phyloP scores from a whole-genome alignment of 2,113 vertebrate genomes.

The Pyrgilauda ruficollis region DNA sequence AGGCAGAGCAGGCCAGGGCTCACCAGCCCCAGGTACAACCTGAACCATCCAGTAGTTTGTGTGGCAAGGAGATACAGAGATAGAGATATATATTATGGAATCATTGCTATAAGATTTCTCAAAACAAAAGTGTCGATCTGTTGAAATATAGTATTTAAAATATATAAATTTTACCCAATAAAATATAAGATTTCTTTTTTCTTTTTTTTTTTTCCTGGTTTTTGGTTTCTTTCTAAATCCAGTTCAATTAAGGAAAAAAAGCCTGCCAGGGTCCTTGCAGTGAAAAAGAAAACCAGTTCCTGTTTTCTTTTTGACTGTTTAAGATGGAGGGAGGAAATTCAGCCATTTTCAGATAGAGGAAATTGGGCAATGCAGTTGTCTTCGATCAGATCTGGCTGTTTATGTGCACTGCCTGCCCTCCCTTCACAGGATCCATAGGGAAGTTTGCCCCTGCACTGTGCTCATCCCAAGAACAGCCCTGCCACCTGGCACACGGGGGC shows the following conservation, averaged over 20 bases:
- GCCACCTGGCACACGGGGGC: background rate
- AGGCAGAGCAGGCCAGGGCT: background rate
- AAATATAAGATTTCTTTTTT: constrained; percentile 67
- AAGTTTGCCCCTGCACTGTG: background rate
- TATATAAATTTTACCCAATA: constrained; percentile 76
- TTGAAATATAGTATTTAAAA: constrained; percentile 73
- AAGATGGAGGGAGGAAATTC: background rate
- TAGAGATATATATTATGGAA: constrained; percentile 34
- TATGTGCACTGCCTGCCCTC: background rate
- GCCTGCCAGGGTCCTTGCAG: constrained; percentile 40
- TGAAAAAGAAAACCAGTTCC: constrained; percentile 50
- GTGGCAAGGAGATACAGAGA: constrained; percentile 27
- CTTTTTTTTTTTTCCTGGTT: background rate
- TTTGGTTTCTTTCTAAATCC: background rate
- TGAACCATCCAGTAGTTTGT: background rate
- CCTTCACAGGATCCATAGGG: accelerated
- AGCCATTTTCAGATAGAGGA: background rate
- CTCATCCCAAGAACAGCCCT: background rate
- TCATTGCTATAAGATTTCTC: constrained; percentile 45
- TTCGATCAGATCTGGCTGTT: background rate
- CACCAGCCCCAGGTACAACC: background rate
- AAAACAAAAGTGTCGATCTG: constrained; percentile 56
- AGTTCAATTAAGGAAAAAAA: constrained; percentile 21
- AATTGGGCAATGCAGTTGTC: background rate
- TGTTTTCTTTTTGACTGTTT: background rate